Evolutionary conservation across 2,888 invertebrate species (phyloP), one percentile per base, ranked within the genome.

Genomic region (Drosophila macrospina): DNA sequence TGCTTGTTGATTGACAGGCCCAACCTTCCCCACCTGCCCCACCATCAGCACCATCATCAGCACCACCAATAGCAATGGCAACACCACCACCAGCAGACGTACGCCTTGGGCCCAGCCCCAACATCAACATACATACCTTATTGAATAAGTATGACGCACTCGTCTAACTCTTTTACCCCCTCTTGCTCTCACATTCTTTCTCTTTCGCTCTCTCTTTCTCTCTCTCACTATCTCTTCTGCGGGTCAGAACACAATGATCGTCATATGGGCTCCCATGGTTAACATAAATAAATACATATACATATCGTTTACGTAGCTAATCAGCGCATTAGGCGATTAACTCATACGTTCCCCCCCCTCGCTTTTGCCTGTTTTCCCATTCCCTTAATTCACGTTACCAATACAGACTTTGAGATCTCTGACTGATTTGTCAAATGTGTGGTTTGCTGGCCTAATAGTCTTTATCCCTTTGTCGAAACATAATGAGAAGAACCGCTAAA

Each of bases 1-100:
- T 80, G 77, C 63, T 45, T 69, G 80, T 64, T 78, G 78, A 78
- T 78, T 78, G 78, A 80, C 78, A 76, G 65, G 76, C 66, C 55
- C 50, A 36, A 41, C 41, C 39, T 6, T 16, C 36, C 10, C 50
- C 42, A 61, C 10, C n/a, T 26, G 1, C 4, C 20, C 8, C 24
- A 6, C 24, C 59, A 37, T 26, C 45, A n/a, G 7, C 37, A n/a
- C 24, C 32, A 36, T 15, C 42, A 13, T 13, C 34, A 28, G 8
- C 37, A n/a, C 7, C 37, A n/a, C 32, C 32, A 34, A 7, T 26
- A 26, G 15, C 41, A 13, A 10, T 32, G 5, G n/a, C 11, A 42
- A 15, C 8, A 42, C 10, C 24, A 36, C 24, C 45, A 47, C n/a
- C 16, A 57, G 13, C 36, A 51, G 8, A 24, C 26, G 50, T 36